Evolutionary conservation across 1,140 invertebrate genomes (phyloP), one percentile per base, ranked within the genome.

Genomic region (Nautilus pompilius): DNA sequence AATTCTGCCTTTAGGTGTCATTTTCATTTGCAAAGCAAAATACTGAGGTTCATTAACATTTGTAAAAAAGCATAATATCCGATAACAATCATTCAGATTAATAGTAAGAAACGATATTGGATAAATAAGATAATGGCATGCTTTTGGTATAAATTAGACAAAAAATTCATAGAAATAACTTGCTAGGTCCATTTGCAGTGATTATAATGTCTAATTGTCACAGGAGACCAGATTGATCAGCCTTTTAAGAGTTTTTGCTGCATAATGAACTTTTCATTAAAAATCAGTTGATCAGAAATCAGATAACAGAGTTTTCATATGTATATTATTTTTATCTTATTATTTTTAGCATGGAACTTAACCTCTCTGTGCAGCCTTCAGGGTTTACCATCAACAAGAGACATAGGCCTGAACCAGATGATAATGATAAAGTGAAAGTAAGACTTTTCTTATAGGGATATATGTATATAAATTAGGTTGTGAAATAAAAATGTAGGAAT

Each of bases 371-470:
- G 2, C 67, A 72, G 3, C 77, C 78, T 58, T 77, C 77, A 24
- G 79, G 79, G 0, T 80, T 80, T 60, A 78, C 77, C 13, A 55
- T 80, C 8, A 73, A 69, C 61, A 65, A 75, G 41, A 72, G 71
- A 41, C 70, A 77, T 54, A 76, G 77, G 60, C 73, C 74, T n/a
- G 63, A 58, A 10, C 34, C 54, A 10, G 72, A 75, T 20, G 72
- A 77, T 67, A 62, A 69, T n/a, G 69, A 62, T 26, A 73, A 72
- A 63, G 66, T 79, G 33, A 74, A 69, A 69, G 74, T 76, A 61
- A 59, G 63, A n/a, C 26, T 26, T 26, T 57, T 56, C 17, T 17
- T 30, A 3, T 26, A 0, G 4, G 5, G 46, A 59, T 34, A 32
- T 30, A n/a, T 32, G 5, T 34, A 33, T 34, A 57, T n/a, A 33